Evolutionary conservation across 2,888 invertebrate genomes (phyloP).

Genomic region (Lasioglossum malachurum): DNA sequence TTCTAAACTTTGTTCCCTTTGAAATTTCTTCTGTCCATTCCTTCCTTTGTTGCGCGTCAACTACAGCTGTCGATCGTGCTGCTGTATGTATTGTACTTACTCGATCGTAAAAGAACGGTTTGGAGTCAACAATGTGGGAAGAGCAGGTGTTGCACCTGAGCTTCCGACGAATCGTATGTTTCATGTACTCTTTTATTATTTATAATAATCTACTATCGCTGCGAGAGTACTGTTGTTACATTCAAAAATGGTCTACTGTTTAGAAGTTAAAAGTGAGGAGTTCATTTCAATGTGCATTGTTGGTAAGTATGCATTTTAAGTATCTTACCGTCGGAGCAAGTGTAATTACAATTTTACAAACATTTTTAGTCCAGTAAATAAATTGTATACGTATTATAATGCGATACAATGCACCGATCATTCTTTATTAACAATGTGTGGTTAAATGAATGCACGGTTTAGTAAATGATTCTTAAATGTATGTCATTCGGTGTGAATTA

Average conservation of each 20-base stretch:
- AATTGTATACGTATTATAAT: not conserved
- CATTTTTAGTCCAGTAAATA: not conserved
- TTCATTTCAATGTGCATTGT: not conserved
- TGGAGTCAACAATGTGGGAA: not conserved
- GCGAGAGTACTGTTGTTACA: not conserved
- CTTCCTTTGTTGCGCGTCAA: not conserved
- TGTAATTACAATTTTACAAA: not conserved
- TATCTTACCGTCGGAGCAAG: constrained; percentile 9
- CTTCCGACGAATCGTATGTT: not conserved
- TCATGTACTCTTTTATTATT: not conserved
- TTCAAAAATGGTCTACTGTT: not conserved
- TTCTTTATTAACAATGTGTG: not conserved
- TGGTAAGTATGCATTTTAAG: constrained; percentile 15
- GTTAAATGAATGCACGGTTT: not conserved
- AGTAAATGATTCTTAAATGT: not conserved
- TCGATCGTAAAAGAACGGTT: not conserved
- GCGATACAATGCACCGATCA: not conserved
- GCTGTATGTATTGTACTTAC: not conserved
- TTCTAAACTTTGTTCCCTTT: not conserved
- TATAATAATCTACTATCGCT: not conserved
- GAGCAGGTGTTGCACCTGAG: not conserved
- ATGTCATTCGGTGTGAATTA: not conserved
- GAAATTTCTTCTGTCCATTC: not conserved
- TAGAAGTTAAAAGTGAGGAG: not conserved
- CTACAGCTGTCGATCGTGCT: not conserved